phyloP scores from a whole-genome alignment of 2,113 vertebrate genomes.

The Oncorhynchus nerka region DNA sequence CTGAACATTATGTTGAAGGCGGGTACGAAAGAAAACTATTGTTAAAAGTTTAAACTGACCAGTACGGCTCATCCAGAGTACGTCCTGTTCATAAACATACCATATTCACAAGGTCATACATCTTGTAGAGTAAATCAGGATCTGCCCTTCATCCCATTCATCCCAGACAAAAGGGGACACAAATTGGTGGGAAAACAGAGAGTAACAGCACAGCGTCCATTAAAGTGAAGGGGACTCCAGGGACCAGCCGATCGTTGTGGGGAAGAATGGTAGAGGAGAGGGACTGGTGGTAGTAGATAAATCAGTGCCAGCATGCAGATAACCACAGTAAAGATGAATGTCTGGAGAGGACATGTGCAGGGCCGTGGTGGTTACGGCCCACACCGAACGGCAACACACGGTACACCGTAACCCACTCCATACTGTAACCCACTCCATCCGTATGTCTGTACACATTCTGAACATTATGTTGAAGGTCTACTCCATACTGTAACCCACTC shows the following conservation, averaged over 20 bases:
- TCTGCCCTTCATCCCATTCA: constrained; percentile 68
- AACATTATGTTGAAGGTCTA: no score
- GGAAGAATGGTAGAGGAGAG: constrained; percentile 81
- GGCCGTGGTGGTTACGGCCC: constrained; percentile 78
- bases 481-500: no score
- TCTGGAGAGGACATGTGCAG: constrained; percentile 84
- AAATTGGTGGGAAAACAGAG: constrained; percentile 82
- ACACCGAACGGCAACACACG: constrained; percentile 52
- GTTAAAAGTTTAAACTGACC: constrained; percentile 48
- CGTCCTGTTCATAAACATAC: constrained; percentile 11
- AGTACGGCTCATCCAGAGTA: constrained; percentile 58
- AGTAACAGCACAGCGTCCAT: constrained; percentile 81
- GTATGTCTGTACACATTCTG: no score
- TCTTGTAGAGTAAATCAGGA: constrained; percentile 70
- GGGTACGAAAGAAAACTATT: constrained; percentile 35
- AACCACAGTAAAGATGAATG: constrained; percentile 87
- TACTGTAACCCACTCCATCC: no score
- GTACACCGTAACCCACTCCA: no score
- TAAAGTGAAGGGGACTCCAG: constrained; percentile 86
- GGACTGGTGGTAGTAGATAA: constrained; percentile 81
- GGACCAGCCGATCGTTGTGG: constrained; percentile 80
- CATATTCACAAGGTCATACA: constrained; percentile 65
- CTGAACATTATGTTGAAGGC: constrained; percentile 23
- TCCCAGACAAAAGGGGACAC: constrained; percentile 74
- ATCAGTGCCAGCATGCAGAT: constrained; percentile 93